phyloP scores from a whole-genome alignment of 2,888 invertebrate genomes.

The Ochropacha duplaris region DNA sequence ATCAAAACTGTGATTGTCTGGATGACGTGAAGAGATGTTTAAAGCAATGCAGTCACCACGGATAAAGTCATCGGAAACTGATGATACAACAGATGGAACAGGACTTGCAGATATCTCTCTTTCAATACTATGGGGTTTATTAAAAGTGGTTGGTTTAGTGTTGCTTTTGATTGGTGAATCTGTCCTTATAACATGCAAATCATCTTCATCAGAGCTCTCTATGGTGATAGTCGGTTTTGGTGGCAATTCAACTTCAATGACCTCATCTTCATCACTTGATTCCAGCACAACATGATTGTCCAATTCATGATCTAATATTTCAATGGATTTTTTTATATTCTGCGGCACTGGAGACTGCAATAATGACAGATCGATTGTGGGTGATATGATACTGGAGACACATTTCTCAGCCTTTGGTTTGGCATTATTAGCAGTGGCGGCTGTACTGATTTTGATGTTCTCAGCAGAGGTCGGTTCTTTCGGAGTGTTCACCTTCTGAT shows the following conservation, averaged over 20 bases:
- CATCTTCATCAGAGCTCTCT: slow-evolving; percentile 78
- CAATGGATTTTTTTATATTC: slow-evolving; percentile 56
- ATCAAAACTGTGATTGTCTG: slow-evolving; percentile 70
- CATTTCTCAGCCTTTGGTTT: slow-evolving; percentile 57
- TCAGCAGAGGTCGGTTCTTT: slow-evolving; percentile 26
- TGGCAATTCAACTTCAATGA: slow-evolving; percentile 72
- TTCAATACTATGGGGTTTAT: slow-evolving; percentile 34
- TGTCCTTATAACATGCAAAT: slow-evolving; percentile 44
- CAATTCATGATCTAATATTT: slow-evolving; percentile 61
- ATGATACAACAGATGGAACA: slow-evolving; percentile 75
- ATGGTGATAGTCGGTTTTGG: slow-evolving; percentile 76
- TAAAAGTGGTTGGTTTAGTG: slow-evolving; percentile 27
- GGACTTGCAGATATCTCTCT: slow-evolving; percentile 68
- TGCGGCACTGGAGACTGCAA: slow-evolving; percentile 59
- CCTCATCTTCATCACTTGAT: slow-evolving; percentile 77
- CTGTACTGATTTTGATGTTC: slow-evolving; percentile 18
- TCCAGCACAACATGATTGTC: slow-evolving; percentile 51
- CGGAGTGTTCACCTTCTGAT: slow-evolving; percentile 53
- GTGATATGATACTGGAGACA: slow-evolving; percentile 25
- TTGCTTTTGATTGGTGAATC: slow-evolving; percentile 29
- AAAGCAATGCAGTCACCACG: slow-evolving; percentile 75
- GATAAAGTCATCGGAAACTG: slow-evolving; percentile 78
- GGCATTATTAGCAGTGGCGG: slow-evolving; percentile 22
- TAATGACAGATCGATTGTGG: slow-evolving; percentile 52
- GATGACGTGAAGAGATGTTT: slow-evolving; percentile 69